Base-by-base conservation (phyloP, 1,140 invertebrate species). In the Mycetomoellerius zeteki region DNA sequence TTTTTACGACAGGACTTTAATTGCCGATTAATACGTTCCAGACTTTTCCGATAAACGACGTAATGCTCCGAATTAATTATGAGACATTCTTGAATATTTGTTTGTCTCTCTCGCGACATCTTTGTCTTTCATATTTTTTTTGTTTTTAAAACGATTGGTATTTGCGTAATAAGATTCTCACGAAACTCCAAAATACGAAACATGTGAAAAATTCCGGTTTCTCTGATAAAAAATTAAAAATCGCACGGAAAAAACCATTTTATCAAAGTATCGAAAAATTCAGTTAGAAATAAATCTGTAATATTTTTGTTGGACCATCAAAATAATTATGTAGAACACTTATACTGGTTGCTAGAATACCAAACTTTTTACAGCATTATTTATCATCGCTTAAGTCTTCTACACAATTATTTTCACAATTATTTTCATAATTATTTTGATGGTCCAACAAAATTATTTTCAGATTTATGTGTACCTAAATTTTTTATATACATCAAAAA, bases 1-100 rank as follows among this genome's bases (percentile, higher is more conserved):
- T 50, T 84, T 84, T 84, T 84, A 84, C 69, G 69, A 75, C 80
- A 24, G 24, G n/a, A 84, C 80, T 14, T 84, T 84, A 84, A 84
- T 73, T 75, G 69, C 8, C 27, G 69, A 84, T 75, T 84, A 75
- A 73, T 84, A 50, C 54, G n/a, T 50, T 50, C 24, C 54, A 24
- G 19, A 5, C 37, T 84, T 84, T 75, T 84, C 37, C 78, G 30
- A 71, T 81, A 27, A 81, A 81, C 67, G 80, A 50, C 21, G 33
- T 33, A 73, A 84, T 33, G 69, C 37, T 47, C 37, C 80, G 69
- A 60, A 84, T 84, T 75, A 84, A 84, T 82, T 82, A 60, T 47
- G 16, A 84, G 43, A 60, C 54, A 75, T 60, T 19, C 16, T 14
- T 6, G 14, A 14, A 19, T 10, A 75, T 73, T 82, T 16, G 19